Base-by-base conservation (phyloP, 2,797 vertebrate genomes). In the Pipistrellus nathusii region DNA sequence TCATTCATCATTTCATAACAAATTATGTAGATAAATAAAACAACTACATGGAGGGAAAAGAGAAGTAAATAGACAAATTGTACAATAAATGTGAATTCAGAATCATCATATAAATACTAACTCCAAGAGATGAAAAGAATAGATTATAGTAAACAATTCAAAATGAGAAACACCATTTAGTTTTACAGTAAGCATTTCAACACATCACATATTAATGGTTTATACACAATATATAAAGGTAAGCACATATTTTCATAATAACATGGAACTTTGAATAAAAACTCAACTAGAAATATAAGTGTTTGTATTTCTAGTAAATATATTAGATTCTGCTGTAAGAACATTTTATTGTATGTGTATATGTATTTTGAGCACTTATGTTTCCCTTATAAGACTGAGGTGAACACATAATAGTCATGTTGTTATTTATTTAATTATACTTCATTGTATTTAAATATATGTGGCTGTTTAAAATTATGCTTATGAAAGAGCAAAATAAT, bases 21-120 rank as follows among this genome's bases (percentile, higher is more conserved):
- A 91, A 92, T 38, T 91, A 89, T 35, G 13, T 30, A 85, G 72
- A 59, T 35, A 77, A 90, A 80, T 80, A 62, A 71, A 90, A 73
- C 9, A 83, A 62, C n/a, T 27, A 51, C 21, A 62, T 27, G 69
- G 59, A 30, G 44, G 17, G 41, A 75, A 93, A 91, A 87, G 7
- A 44, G 32, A 91, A 73, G 15, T 38, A 17, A 51, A 64, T 85
- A 77, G 32, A 82, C 3, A 91, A 73, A 46, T 55, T 90, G 87
- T 46, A 76, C 1, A 17, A 9, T 59, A 44, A 27, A 1, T 83
- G 3, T 91, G 30, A 71, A 44, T 41, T 88, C 73, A 66, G 57
- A 86, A 76, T 32, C 38, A 80, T 6, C 0, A 12, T 62, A 35
- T 55, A 80, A 66, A 86, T 35, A 6, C 14, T 57, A 90, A 46